Base-by-base conservation (phyloP, 2,113 vertebrate genomes). In the Odocoileus virginianus region DNA sequence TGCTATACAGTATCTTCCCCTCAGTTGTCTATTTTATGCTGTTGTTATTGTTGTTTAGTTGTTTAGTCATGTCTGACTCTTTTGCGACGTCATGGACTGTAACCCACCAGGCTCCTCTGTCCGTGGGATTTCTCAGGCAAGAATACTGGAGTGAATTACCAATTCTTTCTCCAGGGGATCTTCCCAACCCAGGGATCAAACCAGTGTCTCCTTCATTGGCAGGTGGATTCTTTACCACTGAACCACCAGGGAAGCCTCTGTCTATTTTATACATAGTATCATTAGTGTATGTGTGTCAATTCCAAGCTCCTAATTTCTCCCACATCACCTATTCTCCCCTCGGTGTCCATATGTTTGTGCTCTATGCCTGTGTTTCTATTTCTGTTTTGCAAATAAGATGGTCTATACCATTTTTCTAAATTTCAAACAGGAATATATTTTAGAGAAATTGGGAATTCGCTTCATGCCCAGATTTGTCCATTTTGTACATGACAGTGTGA, bases 371-470 rank as follows among this genome's bases (percentile, higher is more conserved):
- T 40, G 67, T 23, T n/a, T 71, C 67, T 36, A 36, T 71, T 71
- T 43, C 43, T 71, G 67, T 40, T 71, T 71, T 71, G 67, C 67
- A 71, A 40, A 71, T 40, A 71, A 71, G n/a, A 71, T 40, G 67
- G 40, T 71, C n/a, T 71, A 6, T 40, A 71, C n/a, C n/a, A 71
- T 71, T 71, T 71, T 71, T 40, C 67, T 71, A 71, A 36, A 71
- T 71, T 40, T 71, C 81, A 36, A 71, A 71, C 36, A 99, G 99
- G 99, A 98, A 33, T 96, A 97, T 54, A 97, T 99, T 93, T 97
- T 99, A n/a, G 96, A 99, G 88, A 99, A 98, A 36, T 90, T 99
- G 89, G 95, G 98, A 58, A 96, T 99, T 84, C 99, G 98, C 97
- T 94, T 95, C 58, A 99, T 99, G 95, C 86, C 99, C 85, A 94